Evolutionary conservation across 2,888 invertebrate species (phyloP).

Genomic region (Helleia helle): DNA sequence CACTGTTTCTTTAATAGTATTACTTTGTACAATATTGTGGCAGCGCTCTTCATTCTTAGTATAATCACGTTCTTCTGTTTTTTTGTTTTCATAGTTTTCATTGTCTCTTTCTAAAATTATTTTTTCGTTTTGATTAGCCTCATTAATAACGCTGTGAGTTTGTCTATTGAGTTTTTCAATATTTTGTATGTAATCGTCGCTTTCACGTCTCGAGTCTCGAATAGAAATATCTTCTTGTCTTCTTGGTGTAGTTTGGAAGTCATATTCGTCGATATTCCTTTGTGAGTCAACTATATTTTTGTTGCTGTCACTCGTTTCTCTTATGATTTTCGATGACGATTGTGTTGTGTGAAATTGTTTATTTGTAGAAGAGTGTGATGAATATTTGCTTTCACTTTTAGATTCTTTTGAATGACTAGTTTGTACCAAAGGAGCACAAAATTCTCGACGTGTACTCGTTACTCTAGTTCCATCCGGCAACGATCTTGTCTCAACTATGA

Average conservation of each 20-base stretch:
- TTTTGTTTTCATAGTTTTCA: slow-evolving; percentile 20
- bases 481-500: slow-evolving; percentile 78
- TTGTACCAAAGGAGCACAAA: slow-evolving; percentile 50
- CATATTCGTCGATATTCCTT: slow-evolving; percentile 44
- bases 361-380: slow-evolving; percentile 33
- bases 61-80: slow-evolving; percentile 30
- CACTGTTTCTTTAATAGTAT: slow-evolving; percentile 36
- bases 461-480: slow-evolving; percentile 79
- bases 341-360: slow-evolving; percentile 38
- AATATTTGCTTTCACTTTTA: slow-evolving; percentile 39
- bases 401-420: slow-evolving; percentile 41
- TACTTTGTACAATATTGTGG: slow-evolving; percentile 31
- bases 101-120: slow-evolving; percentile 21
- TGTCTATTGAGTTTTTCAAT: slow-evolving; percentile 5
- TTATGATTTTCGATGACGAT: slow-evolving; percentile 35
- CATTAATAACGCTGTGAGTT: slow-evolving; percentile 24
- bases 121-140: slow-evolving; percentile 25
- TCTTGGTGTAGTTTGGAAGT: slow-evolving; percentile 22
- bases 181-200: slow-evolving; percentile 3
- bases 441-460: slow-evolving; percentile 80
- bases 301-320: slow-evolving; percentile 31
- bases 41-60: slow-evolving; percentile 30
- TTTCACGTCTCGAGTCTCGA: neutral
- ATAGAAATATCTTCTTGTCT: neutral
- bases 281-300: slow-evolving; percentile 50